A percentile compares a stretch with the other conserved stretches of the same genome.
Evolutionary conservation across 1,140 invertebrate genomes (phyloP).

Genomic region (Drosophila subpulchrella): DNA sequence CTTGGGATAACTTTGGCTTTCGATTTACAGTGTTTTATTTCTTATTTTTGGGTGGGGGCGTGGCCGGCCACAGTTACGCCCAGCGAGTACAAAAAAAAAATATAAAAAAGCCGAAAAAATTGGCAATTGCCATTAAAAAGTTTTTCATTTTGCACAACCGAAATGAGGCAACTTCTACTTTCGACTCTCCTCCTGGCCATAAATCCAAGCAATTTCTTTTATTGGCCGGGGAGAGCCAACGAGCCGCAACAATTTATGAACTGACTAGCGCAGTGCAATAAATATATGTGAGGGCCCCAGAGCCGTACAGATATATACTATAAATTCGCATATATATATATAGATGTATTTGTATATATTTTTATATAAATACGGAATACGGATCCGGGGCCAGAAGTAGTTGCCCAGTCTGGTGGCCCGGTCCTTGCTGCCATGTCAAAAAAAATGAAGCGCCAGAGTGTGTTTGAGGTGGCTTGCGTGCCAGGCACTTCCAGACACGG

Average conservation of each 20-base stretch:
- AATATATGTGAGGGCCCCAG: slow-evolving; percentile 21
- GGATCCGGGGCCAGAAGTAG: slow-evolving; percentile 65
- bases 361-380: slow-evolving; percentile 37
- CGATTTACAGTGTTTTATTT: background rate
- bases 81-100: slow-evolving; percentile 1
- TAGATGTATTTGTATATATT: slow-evolving; percentile 22
- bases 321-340: slow-evolving; percentile 30
- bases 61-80: slow-evolving; percentile 23
- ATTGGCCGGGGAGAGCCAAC: slow-evolving; percentile 46
- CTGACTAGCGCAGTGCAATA: slow-evolving; percentile 60
- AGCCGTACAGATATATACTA: slow-evolving; percentile 36
- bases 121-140: slow-evolving; percentile 65
- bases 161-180: slow-evolving; percentile 41
- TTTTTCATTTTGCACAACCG: slow-evolving; percentile 51
- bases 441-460: slow-evolving; percentile 49
- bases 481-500: slow-evolving; percentile 73
- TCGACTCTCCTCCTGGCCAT: slow-evolving; percentile 28
- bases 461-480: slow-evolving; percentile 56
- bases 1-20: slow-evolving; percentile 32
- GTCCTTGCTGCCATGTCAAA: slow-evolving; percentile 68
- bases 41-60: slow-evolving; percentile 3
- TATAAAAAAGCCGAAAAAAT: background rate
- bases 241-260: slow-evolving; percentile 79
- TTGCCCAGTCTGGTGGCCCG: slow-evolving; percentile 68
- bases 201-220: slow-evolving; percentile 55